Base-by-base conservation (phyloP, 2,888 invertebrate genomes). In the Germaria angustata region DNA sequence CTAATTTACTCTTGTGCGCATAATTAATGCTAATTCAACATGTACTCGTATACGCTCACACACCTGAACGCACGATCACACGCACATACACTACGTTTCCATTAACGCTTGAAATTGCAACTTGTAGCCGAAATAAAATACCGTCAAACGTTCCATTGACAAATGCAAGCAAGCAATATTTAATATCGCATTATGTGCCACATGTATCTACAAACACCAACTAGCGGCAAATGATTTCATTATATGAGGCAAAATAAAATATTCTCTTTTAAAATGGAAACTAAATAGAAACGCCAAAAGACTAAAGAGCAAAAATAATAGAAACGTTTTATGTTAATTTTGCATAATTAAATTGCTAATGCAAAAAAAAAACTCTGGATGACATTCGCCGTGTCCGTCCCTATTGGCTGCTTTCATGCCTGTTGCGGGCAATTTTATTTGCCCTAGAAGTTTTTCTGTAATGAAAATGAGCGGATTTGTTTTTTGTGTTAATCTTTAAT, bases 141-240 rank as follows among this genome's bases (percentile, higher is more conserved):
- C 22, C 51, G 61, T 61, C 34, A 51, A 77, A 78, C 65, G 34
- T 55, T 79, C 65, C 46, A 55, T 28, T 36, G 49, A 32, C 53
- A 49, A 68, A 66, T 36, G 32, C 41, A 32, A 34, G 59, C 65
- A 55, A 34, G 59, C 65, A 55, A 55, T 76, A 63, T 71, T 71
- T 36, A 78, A 55, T 49, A 78, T 36, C 44, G 39, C 49, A 63
- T 78, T 63, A 63, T 34, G 24, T 69, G 78, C 69, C 55, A 24
- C 51, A 65, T 51, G 69, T 22, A 79, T 24, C 41, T 51, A 17
- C 17, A 49, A 66, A 65, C 32, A 72, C 41, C 39, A 79, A 72
- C 79, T 34, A 59, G 72, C 57, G 79, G 65, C 72, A 79, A 72
- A 79, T 79, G 65, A 79, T 79, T 79, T 72, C 57, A 49, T 32